Percentiles rank a stretch among this genome's conserved stretches.
Conservation (phyloP, 1,140 invertebrate species). For the Calephelis nemesis region DNA sequence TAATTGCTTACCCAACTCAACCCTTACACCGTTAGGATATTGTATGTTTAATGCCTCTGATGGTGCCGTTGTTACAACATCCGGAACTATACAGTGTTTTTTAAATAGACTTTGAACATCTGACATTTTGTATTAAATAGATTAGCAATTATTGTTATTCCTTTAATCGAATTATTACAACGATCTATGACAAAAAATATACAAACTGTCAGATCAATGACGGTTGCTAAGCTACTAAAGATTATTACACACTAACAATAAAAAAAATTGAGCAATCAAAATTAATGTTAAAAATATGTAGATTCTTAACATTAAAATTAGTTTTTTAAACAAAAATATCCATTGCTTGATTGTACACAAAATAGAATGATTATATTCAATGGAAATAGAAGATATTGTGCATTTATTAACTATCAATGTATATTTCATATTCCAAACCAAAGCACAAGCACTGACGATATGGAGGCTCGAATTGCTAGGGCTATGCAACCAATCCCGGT, state of each 20-base stretch:
- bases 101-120: slow-evolving; percentile 59
- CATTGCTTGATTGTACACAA: too few relatives aligned
- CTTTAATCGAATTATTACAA: not conserved
- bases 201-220: slow-evolving; percentile 16
- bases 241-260: not conserved
- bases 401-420: too few relatives aligned
- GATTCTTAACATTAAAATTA: too few relatives aligned
- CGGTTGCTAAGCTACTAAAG: slow-evolving; percentile 28
- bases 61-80: slow-evolving; percentile 57
- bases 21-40: slow-evolving; percentile 23
- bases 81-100: slow-evolving; percentile 58
- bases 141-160: not conserved
- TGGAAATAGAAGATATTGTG: too few relatives aligned
- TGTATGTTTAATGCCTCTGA: slow-evolving; percentile 49
- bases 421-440: too few relatives aligned
- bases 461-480: too few relatives aligned
- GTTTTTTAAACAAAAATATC: too few relatives aligned
- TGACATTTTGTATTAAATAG: slow-evolving; percentile 39
- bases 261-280: too few relatives aligned
- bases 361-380: too few relatives aligned
- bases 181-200: not conserved
- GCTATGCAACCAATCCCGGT: too few relatives aligned
- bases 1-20: slow-evolving; percentile 53
- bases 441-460: too few relatives aligned
- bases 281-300: too few relatives aligned